phyloP scores from a whole-genome alignment of 1,140 invertebrate genomes.

The Formica exsecta region DNA sequence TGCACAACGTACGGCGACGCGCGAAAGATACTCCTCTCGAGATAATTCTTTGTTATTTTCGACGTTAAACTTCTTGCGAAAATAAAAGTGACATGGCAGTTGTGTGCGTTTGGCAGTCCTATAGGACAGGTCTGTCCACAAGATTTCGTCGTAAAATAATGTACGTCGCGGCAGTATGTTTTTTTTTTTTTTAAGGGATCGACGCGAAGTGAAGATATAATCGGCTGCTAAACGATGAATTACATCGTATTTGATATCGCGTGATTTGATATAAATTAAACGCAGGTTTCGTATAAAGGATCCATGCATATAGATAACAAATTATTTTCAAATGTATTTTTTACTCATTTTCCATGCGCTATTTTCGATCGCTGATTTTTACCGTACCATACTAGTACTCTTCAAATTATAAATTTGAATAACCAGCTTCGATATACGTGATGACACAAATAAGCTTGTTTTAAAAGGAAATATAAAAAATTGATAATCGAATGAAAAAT shows the following conservation, averaged over 20 bases:
- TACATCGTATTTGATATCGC: conserved; percentile 9
- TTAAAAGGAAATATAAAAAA: neutral
- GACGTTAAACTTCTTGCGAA: conserved; percentile 32
- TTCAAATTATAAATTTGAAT: conserved; percentile 10
- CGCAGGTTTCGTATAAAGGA: no score
- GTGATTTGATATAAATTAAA: conserved; percentile 1
- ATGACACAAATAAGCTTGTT: neutral
- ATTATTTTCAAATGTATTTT: conserved; percentile 4
- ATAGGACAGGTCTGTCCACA: conserved; percentile 31
- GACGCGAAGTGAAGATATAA: conserved; percentile 28
- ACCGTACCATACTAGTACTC: neutral
- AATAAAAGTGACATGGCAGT: conserved; percentile 58
- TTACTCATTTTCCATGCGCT: neutral
- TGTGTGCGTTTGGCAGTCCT: conserved; percentile 60
- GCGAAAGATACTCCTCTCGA: conserved; percentile 27
- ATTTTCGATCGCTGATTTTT: neutral
- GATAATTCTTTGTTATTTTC: conserved; percentile 43
- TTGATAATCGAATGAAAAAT: neutral
- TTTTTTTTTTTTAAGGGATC: conserved; percentile 28
- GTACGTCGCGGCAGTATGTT: conserved; percentile 31
- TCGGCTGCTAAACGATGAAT: conserved; percentile 20
- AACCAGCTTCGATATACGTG: neutral
- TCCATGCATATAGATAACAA: neutral
- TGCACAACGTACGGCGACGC: conserved; percentile 62
- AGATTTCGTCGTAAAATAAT: conserved; percentile 43